phyloP scores from a whole-genome alignment of 2,888 invertebrate species.

The Antitype chi region DNA sequence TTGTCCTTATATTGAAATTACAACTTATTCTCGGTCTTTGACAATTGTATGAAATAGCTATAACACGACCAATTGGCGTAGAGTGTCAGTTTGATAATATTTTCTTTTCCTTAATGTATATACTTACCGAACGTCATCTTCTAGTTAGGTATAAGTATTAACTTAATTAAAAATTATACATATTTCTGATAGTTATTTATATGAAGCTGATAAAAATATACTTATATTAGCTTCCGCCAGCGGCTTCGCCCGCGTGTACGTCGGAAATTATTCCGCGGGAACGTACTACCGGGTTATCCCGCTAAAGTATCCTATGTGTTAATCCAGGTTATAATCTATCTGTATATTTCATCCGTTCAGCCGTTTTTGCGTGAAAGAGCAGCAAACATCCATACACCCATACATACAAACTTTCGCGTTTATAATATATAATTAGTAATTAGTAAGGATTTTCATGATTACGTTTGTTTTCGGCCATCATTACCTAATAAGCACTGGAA shows the following conservation, averaged over 20 bases:
- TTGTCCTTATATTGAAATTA: background rate
- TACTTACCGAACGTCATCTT: background rate
- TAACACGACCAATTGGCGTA: background rate
- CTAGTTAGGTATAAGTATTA: background rate
- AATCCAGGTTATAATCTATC: too few relatives aligned
- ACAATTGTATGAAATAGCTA: background rate
- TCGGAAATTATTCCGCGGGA: too few relatives aligned
- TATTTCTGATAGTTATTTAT: background rate
- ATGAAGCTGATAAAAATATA: background rate
- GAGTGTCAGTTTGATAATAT: background rate
- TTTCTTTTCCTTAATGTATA: background rate
- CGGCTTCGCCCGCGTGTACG: too few relatives aligned
- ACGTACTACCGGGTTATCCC: too few relatives aligned
- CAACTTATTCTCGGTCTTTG: background rate
- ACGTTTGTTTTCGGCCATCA: background rate
- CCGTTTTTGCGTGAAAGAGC: too few relatives aligned
- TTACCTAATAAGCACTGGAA: background rate
- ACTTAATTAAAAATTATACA: background rate
- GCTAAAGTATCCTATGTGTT: too few relatives aligned
- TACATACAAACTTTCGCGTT: too few relatives aligned
- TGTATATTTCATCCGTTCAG: too few relatives aligned
- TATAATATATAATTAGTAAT: too few relatives aligned
- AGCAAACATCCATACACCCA: too few relatives aligned
- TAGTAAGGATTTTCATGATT: background rate
- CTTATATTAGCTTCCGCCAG: too few relatives aligned